These are phyloP conservation scores for Chaetogeoica ovagalla DNA, from an alignment of 2,888 invertebrate species.

Conservation along the genomic window DNA sequence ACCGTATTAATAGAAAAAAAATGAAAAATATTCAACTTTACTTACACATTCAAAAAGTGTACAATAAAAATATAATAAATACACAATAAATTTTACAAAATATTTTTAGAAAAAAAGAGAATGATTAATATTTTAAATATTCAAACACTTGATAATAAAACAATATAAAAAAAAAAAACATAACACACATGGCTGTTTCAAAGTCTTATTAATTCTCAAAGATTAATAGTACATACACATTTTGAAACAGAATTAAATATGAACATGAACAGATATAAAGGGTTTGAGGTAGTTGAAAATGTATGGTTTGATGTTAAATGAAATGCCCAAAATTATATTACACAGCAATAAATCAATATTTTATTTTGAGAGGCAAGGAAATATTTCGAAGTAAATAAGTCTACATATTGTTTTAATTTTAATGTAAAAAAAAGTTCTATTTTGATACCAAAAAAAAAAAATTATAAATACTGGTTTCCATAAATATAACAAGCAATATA, in stretches of 20 bases:
- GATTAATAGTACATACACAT: neutral
- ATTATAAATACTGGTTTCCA: slow-evolving; percentile 21
- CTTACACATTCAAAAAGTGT: slow-evolving; percentile 13
- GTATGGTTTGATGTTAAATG: neutral
- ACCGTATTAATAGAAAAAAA: slow-evolving; percentile 28
- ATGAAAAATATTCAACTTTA: slow-evolving; percentile 28
- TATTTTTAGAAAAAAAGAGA: neutral
- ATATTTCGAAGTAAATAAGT: slow-evolving; percentile 20
- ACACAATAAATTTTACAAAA: slow-evolving; percentile 33
- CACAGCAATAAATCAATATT: neutral
- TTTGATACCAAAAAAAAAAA: neutral
- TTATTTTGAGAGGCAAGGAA: slow-evolving; percentile 4
- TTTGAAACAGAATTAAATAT: slow-evolving; percentile 17
- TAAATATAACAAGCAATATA: slow-evolving; percentile 38
- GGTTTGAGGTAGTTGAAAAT: slow-evolving; percentile 44
- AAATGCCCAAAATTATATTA: slow-evolving; percentile 3
- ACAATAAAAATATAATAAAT: slow-evolving; percentile 30
- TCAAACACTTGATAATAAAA: slow-evolving; percentile 25
- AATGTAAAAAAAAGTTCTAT: neutral
- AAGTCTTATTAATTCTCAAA: neutral
- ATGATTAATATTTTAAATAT: slow-evolving; percentile 23
- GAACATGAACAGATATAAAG: neutral
- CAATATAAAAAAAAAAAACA: slow-evolving; percentile 4
- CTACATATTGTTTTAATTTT: neutral
- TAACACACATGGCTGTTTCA: neutral